These are phyloP conservation scores for Corythornis leucogaster DNA, from an alignment of 2,797 vertebrate species.

Conservation along the genomic window DNA sequence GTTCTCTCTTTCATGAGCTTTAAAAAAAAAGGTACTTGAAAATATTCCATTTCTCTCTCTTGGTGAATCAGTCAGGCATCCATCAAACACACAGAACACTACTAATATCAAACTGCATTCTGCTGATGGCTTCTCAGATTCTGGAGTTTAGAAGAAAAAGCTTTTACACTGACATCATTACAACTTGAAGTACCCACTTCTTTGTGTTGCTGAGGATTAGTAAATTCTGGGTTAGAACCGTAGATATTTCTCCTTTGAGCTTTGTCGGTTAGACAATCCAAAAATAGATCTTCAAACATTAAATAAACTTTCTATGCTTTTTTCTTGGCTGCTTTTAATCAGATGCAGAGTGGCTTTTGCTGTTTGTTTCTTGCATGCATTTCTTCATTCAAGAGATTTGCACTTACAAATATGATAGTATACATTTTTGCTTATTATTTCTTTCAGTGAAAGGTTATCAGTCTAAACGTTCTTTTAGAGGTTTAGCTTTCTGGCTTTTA, in stretches of 20 bases:
- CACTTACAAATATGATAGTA: neutral
- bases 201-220: slow-evolving; percentile 4
- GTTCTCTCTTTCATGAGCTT: neutral
- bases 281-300: slow-evolving; percentile 20
- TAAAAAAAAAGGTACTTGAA: neutral
- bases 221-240: neutral
- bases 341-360: neutral
- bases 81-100: neutral
- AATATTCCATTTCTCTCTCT: neutral
- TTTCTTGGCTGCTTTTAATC: neutral
- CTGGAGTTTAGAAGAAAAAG: neutral
- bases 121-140: neutral
- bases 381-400: neutral
- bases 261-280: neutral
- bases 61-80: neutral
- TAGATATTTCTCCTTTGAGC: neutral
- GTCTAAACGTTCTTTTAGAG: neutral
- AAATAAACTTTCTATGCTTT: neutral
- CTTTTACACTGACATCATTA: neutral
- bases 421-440: neutral
- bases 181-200: slow-evolving; percentile 8
- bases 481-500: neutral
- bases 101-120: neutral
- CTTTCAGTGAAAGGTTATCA: neutral
- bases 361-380: neutral